phyloP scores from a whole-genome alignment of 2,797 vertebrate species.

The Hemibagrus guttatus region DNA sequence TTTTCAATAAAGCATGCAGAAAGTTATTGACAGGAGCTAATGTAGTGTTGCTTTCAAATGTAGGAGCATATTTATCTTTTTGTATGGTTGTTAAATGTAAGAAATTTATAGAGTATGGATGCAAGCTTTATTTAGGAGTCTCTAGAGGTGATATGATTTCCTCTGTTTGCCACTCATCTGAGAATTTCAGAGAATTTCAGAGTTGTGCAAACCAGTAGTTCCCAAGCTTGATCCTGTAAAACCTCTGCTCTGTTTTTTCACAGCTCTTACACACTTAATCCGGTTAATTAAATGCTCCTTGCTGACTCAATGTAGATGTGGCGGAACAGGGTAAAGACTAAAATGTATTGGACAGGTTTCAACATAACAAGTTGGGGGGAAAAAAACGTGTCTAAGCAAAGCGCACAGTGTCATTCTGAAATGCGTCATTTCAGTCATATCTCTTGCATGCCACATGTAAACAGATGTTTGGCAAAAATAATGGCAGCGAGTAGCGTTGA shows the following conservation, averaged over 20 bases:
- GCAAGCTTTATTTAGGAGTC: constrained; percentile 6
- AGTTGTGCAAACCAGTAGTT: constrained; percentile 7
- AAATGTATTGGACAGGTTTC: neutral
- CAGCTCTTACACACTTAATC: neutral
- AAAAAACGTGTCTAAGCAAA: neutral
- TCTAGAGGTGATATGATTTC: constrained; percentile 23
- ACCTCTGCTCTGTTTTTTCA: neutral
- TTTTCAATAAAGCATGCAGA: constrained; percentile 11
- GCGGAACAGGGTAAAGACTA: neutral
- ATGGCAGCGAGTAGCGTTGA: constrained; percentile 45
- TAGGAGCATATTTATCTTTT: neutral
- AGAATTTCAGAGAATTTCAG: constrained; percentile 4
- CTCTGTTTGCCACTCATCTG: constrained; percentile 24
- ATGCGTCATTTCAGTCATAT: constrained; percentile 42
- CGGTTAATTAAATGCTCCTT: constrained; percentile 1
- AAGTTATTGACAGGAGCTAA: constrained; percentile 18
- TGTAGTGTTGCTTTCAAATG: neutral
- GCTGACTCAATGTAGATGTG: neutral
- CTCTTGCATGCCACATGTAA: constrained; percentile 26
- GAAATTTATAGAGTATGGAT: neutral
- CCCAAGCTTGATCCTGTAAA: neutral
- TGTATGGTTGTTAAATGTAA: neutral
- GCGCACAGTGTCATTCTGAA: constrained; percentile 25
- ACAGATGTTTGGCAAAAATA: constrained; percentile 38
- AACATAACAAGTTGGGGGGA: neutral